A percentile compares a stretch with the other conserved stretches of the same genome.
Conservation (phyloP, 2,113 vertebrate genomes). For the Gallinago paraguaiae region DNA sequence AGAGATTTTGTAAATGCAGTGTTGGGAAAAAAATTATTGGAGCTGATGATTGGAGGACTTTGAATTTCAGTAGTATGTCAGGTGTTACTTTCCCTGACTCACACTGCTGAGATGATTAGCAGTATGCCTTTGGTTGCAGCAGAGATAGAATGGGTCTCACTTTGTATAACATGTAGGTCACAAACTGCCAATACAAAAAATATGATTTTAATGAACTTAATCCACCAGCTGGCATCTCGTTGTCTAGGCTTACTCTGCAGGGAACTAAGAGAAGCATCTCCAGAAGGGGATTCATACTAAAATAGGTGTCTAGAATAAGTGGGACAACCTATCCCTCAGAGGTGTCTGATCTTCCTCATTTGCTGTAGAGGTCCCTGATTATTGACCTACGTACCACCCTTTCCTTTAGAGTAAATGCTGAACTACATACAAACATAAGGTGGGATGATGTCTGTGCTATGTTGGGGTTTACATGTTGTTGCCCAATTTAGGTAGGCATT, state of each 20-base stretch:
- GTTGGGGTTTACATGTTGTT: background rate
- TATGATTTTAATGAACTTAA: background rate
- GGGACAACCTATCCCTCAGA: conserved; percentile 30
- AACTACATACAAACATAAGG: background rate
- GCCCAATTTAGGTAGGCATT: background rate
- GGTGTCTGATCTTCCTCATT: background rate
- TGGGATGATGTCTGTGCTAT: background rate
- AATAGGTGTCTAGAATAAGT: conserved; percentile 25
- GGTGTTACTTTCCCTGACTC: background rate
- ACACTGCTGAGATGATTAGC: background rate
- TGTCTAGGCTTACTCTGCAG: background rate
- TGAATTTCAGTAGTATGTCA: background rate
- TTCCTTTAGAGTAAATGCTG: background rate
- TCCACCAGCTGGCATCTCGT: background rate
- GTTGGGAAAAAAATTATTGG: background rate
- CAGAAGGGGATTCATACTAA: background rate
- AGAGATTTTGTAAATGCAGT: background rate
- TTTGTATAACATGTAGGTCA: conserved; percentile 9
- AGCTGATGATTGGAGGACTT: background rate
- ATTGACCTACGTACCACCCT: background rate
- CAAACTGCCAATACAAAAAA: background rate
- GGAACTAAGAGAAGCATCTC: background rate
- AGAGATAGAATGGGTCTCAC: background rate
- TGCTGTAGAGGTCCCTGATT: background rate
- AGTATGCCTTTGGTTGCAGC: background rate